These are phyloP conservation scores for Spicauda simplicius DNA, from an alignment of 2,888 invertebrate genomes.

Conservation along the genomic window DNA sequence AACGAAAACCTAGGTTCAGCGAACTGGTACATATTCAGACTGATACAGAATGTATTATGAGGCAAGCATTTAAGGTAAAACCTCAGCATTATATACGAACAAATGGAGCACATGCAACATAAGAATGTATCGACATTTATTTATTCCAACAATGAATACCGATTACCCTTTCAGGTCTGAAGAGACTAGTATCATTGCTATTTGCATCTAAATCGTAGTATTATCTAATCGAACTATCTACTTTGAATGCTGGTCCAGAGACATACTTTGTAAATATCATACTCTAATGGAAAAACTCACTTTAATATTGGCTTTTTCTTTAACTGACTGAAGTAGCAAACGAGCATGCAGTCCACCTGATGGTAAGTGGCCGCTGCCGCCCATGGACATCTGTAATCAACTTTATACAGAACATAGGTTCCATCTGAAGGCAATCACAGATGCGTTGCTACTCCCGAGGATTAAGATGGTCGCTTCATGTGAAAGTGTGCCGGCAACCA, in stretches of 20 bases:
- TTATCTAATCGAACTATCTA: constrained; percentile 7
- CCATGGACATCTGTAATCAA: no score
- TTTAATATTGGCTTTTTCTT: no score
- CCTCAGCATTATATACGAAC: constrained; percentile 1
- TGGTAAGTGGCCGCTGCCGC: no score
- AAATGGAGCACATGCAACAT: constrained; percentile 23
- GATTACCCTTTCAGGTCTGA: constrained; percentile 34
- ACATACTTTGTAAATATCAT: background rate
- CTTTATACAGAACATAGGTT: no score
- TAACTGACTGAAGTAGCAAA: no score
- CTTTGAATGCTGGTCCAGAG: background rate
- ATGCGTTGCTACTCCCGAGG: no score
- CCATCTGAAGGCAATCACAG: no score
- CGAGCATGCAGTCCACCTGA: no score
- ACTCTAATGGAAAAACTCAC: background rate
- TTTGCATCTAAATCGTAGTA: constrained; percentile 39
- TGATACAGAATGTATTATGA: constrained; percentile 19
- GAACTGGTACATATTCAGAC: background rate
- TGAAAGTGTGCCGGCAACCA: no score
- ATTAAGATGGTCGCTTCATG: no score
- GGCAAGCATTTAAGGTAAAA: background rate
- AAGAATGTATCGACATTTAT: constrained; percentile 43
- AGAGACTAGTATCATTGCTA: constrained; percentile 36
- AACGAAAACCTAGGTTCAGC: constrained; percentile 6
- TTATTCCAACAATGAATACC: constrained; percentile 43